Base-by-base conservation (phyloP, 2,797 vertebrate species). In the Sylvilagus floridanus region DNA sequence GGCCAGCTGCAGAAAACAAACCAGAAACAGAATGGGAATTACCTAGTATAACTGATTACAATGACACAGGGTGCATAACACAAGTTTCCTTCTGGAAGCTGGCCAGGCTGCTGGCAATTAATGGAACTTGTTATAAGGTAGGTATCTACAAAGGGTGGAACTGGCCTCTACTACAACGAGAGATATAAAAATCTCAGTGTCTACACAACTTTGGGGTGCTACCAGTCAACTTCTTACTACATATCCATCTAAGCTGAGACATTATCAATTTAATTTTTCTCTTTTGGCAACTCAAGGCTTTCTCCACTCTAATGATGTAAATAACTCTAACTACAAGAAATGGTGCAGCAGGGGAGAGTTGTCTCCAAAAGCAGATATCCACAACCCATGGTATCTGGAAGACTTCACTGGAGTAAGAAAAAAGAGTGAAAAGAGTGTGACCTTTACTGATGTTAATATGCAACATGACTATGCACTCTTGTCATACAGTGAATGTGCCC, bases 1-100 rank as follows among this genome's bases (percentile, higher is more conserved):
- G 93, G 8, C 99, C 99, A n/a, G 97, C 99, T 98, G 71, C 30
- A 87, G 65, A 94, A 62, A 90, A 86, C 47, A 95, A 78, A 68
- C 0, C 69, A 93, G 76, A 95, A 75, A 84, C 83, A 87, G 65
- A 92, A 95, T 4, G 42, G 91, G 57, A 30, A 86, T 96, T 37
- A 86, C 81, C 68, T 77, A 57, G 42, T 6, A 32, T 52, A 65
- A 69, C 26, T 24, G 54, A 72, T 57, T 66, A 73, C 30, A 93
- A 69, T 68, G 89, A 68, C 42, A 84, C 24, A 82, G 6, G n/a
- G 21, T 5, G 2, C 87, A 28, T 62, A 87, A 79, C 68, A 68
- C 62, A 78, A 66, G 71, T 54, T 63, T 92, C 35, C 17, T 54
- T 92, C 17, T 68, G 50, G 85, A 37, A 42, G 62, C 71, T 84